Evolutionary conservation across 2,113 vertebrate species (phyloP).

Genomic region (Apaloderma vittatum): DNA sequence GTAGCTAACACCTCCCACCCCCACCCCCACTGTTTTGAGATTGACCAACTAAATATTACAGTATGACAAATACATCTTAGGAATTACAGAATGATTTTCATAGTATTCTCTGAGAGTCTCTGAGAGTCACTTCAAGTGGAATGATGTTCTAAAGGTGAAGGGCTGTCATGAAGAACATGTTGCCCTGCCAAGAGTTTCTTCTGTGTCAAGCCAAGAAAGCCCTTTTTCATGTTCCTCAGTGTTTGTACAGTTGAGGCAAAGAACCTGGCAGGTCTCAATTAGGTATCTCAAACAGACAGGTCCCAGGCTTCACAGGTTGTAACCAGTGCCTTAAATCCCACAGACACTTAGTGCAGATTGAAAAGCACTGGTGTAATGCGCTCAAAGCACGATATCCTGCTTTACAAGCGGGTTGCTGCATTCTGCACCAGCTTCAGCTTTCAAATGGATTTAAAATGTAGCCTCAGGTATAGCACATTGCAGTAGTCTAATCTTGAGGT

Average conservation of each 20-base stretch:
- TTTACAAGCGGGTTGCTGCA: slow-evolving; percentile 41
- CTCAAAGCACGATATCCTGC: slow-evolving; percentile 44
- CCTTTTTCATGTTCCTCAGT: not conserved
- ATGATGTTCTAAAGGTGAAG: not conserved
- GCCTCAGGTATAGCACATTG: slow-evolving; percentile 66
- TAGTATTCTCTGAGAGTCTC: not conserved
- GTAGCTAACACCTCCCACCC: not conserved
- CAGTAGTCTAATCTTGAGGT: slow-evolving; percentile 71
- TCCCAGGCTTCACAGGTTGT: slow-evolving; percentile 4
- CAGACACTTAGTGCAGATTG: slow-evolving; percentile 36
- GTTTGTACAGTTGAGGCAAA: not conserved
- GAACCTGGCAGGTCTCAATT: not conserved
- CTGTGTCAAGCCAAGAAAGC: not conserved
- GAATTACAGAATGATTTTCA: not conserved
- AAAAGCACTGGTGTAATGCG: slow-evolving; percentile 36
- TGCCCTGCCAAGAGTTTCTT: not conserved
- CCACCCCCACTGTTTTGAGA: not conserved
- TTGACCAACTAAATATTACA: not conserved
- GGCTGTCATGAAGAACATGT: not conserved
- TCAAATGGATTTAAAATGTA: slow-evolving; percentile 75
- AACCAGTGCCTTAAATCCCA: slow-evolving; percentile 23
- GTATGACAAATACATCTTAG: not conserved
- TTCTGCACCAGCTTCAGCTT: slow-evolving; percentile 65
- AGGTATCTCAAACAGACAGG: not conserved
- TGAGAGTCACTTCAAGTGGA: not conserved